Percentiles rank a stretch among this genome's conserved stretches.
These are phyloP conservation scores for Atta colombica DNA, from an alignment of 1,140 invertebrate genomes.

Conservation along the genomic window DNA sequence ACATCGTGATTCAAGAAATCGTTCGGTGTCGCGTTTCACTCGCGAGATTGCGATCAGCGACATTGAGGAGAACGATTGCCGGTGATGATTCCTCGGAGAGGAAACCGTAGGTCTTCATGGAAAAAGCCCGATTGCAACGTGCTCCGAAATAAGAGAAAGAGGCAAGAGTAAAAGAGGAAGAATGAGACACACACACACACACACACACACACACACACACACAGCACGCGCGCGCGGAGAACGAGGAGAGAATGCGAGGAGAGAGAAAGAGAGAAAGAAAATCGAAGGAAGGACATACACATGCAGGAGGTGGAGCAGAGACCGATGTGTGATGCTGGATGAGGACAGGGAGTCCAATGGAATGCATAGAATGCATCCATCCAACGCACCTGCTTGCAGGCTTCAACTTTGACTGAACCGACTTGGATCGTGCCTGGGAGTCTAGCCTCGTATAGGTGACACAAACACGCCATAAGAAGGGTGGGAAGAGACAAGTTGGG, in stretches of 20 bases:
- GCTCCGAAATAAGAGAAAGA: conserved; percentile 31
- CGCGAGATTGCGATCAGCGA: conserved; percentile 42
- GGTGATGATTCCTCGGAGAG: conserved; percentile 1
- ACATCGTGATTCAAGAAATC: conserved; percentile 17
- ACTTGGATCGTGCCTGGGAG: conserved; percentile 48
- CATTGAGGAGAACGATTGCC: conserved; percentile 21
- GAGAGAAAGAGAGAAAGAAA: neutral
- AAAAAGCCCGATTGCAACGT: conserved; percentile 45
- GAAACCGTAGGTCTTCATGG: conserved; percentile 45
- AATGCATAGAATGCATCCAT: conserved; percentile 77
- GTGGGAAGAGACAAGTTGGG: neutral
- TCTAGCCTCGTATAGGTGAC: conserved; percentile 65
- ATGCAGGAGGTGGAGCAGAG: conserved; percentile 60
- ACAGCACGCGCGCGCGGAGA: neutral
- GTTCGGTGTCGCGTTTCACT: conserved; percentile 36
- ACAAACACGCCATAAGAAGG: neutral
- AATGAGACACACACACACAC: neutral
- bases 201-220: too few species aligned
- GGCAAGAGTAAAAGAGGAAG: neutral
- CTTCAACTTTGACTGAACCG: conserved; percentile 72
- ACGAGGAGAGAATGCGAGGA: neutral
- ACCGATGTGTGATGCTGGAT: conserved; percentile 75
- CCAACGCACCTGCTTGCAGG: conserved; percentile 76
- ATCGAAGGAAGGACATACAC: conserved; percentile 48
- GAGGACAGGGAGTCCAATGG: conserved; percentile 72